Conservation (phyloP, 1,140 invertebrate genomes). For the Melitaea cinxia region DNA sequence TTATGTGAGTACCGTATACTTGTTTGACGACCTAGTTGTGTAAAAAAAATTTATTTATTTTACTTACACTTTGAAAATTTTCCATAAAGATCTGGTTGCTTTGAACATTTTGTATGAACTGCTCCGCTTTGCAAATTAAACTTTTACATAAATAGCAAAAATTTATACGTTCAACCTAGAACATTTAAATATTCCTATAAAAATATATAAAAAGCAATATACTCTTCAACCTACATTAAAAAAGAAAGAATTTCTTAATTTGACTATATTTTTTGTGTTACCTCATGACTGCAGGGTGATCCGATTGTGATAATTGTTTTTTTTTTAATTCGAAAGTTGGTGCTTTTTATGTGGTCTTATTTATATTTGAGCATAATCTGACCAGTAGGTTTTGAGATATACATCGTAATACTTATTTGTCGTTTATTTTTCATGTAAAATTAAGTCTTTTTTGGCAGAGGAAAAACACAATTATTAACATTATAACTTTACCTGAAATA, state of each 20-base stretch:
- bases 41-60: background rate
- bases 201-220: no score
- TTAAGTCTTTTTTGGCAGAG: background rate
- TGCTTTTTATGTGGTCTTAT: no score
- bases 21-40: no score
- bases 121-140: constrained; percentile 48
- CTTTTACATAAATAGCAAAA: constrained; percentile 63
- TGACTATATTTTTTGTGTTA: no score
- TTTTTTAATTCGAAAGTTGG: background rate
- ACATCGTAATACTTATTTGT: background rate
- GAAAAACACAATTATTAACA: no score
- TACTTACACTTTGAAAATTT: constrained; percentile 59
- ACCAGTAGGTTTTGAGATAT: no score
- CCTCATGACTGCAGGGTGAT: no score
- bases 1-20: no score
- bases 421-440: background rate
- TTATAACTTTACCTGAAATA: constrained; percentile 40
- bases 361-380: no score
- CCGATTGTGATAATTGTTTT: no score
- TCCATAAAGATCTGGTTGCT: constrained; percentile 59
- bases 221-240: no score
- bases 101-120: constrained; percentile 59
- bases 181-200: constrained; percentile 3
- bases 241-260: no score
- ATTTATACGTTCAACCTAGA: constrained; percentile 50